Evolutionary conservation across 1,140 invertebrate genomes (phyloP), one percentile per base, ranked within the genome.

Genomic region (Polypedilum vanderplanki): DNA sequence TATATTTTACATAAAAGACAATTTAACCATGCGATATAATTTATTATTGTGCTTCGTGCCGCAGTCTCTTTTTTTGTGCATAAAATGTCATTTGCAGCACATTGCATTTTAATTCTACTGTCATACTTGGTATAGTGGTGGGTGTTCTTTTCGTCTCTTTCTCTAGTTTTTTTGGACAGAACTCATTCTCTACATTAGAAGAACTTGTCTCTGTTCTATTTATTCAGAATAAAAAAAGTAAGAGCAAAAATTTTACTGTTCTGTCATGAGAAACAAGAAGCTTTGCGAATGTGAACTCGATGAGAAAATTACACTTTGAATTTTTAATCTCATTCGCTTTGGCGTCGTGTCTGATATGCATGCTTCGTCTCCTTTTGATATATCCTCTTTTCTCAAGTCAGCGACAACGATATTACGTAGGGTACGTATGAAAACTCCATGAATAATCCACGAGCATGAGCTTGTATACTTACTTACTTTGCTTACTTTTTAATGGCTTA

Each of bases 291-390:
- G 46, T 57, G 46, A 57, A 57, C 46, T 57, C 46, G 46, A 57
- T 57, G 46, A 57, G 46, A 57, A 57, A 57, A 57, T 57, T 57
- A 57, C 46, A 57, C 46, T 57, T 57, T 57, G 46, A 57, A 57
- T 57, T 57, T 57, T 57, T 57, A 57, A 57, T 57, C 46, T 57
- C 12, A 4, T 57, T 57, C 12, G 9, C n/a, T 57, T 57, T 57
- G 46, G n/a, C 46, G 46, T 57, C 46, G 12, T 57, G 12, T 57
- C 12, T 57, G 46, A 12, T 57, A 57, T 57, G 46, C 46, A 57
- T 57, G 46, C 46, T 57, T 57, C n/a, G 12, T n/a, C 12, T 57
- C n/a, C 46, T 57, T 57, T 15, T 57, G 12, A 57, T 57, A 57
- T n/a, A 57, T 57, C 12, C 12, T 57, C n/a, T 57, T n/a, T 57